phyloP scores from a whole-genome alignment of 2,797 vertebrate species.

The Liasis olivaceus region DNA sequence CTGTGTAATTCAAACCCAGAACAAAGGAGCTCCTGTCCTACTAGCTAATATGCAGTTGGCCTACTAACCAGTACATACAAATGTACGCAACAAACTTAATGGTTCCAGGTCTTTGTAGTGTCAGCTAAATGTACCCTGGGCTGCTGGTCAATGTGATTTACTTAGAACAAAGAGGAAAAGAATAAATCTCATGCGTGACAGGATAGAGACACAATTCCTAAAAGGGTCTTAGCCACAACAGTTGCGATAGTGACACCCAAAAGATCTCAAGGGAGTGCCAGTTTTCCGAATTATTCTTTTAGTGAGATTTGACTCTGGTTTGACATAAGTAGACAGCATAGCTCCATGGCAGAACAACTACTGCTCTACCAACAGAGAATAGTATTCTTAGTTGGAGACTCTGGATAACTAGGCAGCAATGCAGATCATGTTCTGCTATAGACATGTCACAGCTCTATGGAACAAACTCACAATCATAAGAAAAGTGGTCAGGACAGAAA shows the following conservation, averaged over 20 bases:
- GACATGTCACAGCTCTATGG: neutral
- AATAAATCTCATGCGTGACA: neutral
- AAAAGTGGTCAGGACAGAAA: neutral
- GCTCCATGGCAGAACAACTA: neutral
- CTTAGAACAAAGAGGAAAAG: neutral
- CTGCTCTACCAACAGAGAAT: neutral
- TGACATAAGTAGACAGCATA: neutral
- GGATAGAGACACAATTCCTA: neutral
- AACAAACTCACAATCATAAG: neutral
- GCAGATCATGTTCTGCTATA: neutral
- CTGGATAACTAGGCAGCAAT: neutral
- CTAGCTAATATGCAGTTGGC: constrained; percentile 44
- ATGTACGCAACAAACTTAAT: neutral
- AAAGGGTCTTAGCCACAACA: neutral
- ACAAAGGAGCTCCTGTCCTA: constrained; percentile 32
- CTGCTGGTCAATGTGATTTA: neutral
- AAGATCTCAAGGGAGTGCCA: neutral
- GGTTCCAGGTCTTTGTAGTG: neutral
- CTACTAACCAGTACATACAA: constrained; percentile 48
- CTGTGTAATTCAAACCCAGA: neutral
- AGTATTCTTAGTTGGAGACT: neutral
- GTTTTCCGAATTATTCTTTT: neutral
- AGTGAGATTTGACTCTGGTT: neutral
- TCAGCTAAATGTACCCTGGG: neutral
- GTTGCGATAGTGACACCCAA: neutral